phyloP scores from a whole-genome alignment of 2,888 invertebrate species.

The Cecidostiba fungosa region DNA sequence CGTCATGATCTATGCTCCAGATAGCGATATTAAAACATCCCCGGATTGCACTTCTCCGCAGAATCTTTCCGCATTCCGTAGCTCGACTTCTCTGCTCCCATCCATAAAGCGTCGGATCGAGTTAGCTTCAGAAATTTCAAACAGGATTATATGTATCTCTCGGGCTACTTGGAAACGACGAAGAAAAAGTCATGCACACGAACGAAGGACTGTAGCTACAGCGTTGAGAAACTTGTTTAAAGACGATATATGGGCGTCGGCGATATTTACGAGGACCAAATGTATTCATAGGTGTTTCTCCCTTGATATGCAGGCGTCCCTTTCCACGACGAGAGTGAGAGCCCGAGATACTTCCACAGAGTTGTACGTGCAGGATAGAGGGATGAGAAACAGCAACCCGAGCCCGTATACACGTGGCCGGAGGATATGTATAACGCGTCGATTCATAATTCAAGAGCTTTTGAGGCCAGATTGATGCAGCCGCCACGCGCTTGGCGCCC shows the following conservation, averaged over 20 bases:
- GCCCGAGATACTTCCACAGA: slow-evolving; percentile 28
- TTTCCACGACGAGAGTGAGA: not conserved
- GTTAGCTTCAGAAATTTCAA: slow-evolving; percentile 32
- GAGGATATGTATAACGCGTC: slow-evolving; percentile 28
- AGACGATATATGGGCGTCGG: slow-evolving; percentile 43
- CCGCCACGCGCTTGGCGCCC: not conserved
- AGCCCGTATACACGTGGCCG: not conserved
- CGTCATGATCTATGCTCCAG: not conserved
- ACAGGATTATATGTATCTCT: slow-evolving; percentile 37
- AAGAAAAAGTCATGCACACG: not conserved
- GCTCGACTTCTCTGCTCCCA: not conserved
- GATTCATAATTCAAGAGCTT: slow-evolving; percentile 59
- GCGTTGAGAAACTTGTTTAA: slow-evolving; percentile 48
- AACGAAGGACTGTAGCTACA: not conserved
- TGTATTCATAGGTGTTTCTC: slow-evolving; percentile 55
- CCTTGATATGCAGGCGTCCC: slow-evolving; percentile 52
- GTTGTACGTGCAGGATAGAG: slow-evolving; percentile 15
- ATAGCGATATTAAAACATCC: not conserved
- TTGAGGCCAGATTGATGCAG: slow-evolving; percentile 47
- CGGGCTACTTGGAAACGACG: not conserved
- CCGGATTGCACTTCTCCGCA: not conserved
- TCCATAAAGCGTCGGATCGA: slow-evolving; percentile 20
- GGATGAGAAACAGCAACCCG: not conserved
- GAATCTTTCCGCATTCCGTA: slow-evolving; percentile 9
- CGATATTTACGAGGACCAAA: slow-evolving; percentile 53